These are phyloP conservation scores for Pelodiscus sinensis DNA, from an alignment of 2,113 vertebrate genomes.

Conservation along the genomic window DNA sequence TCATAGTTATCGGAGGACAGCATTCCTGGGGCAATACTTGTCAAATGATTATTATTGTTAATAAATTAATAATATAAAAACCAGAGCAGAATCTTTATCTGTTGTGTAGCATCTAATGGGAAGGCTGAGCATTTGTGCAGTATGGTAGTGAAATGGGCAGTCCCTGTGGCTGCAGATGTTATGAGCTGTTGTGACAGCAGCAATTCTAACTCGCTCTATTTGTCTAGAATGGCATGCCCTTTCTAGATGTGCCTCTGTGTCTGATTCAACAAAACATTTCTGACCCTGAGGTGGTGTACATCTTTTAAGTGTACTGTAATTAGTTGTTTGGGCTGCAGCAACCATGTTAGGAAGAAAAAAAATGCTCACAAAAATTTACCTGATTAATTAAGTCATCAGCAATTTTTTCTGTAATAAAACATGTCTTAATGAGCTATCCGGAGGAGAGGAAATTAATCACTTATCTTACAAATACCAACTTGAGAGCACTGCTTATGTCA, in stretches of 20 bases:
- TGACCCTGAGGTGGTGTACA: background rate
- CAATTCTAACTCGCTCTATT: background rate
- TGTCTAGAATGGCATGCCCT: background rate
- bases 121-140: constrained; percentile 7
- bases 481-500: constrained; percentile 56
- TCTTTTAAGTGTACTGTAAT: background rate
- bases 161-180: background rate
- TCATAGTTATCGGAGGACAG: background rate
- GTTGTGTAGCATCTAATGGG: background rate
- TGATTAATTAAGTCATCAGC: constrained; percentile 72
- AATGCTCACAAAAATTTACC: constrained; percentile 23
- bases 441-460: constrained; percentile 59
- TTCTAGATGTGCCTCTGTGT: background rate
- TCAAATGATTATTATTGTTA: background rate
- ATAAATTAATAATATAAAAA: background rate
- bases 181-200: constrained; percentile 4
- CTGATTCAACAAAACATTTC: background rate
- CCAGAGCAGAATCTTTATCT: background rate
- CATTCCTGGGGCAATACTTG: background rate
- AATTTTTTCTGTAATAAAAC: constrained; percentile 61
- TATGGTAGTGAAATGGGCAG: background rate
- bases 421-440: constrained; percentile 72
- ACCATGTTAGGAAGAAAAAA: constrained; percentile 30
- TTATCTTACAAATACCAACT: constrained; percentile 52
- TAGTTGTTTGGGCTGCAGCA: constrained; percentile 14